Evolutionary conservation across 2,888 invertebrate species (phyloP).

Genomic region (Parnassius smintheus): DNA sequence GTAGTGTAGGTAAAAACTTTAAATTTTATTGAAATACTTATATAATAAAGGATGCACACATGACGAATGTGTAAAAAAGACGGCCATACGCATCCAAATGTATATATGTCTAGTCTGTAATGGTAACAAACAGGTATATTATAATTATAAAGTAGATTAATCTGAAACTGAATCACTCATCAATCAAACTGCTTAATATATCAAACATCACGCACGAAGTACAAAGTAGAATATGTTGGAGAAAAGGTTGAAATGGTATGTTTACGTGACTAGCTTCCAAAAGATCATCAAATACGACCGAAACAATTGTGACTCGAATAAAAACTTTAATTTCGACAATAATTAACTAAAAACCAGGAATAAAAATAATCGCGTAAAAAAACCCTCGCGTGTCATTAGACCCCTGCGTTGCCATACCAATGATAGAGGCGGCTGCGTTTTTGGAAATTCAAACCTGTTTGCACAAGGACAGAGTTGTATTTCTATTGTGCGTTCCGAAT

Average conservation of each 20-base stretch:
- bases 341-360: conserved; percentile 63
- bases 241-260: not conserved
- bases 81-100: no score
- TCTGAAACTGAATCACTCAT: no score
- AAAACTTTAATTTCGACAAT: conserved; percentile 49
- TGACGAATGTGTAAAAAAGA: no score
- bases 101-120: no score
- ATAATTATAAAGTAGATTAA: no score
- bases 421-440: conserved; percentile 19
- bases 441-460: conserved; percentile 23
- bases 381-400: conserved; percentile 66
- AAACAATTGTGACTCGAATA: conserved; percentile 39
- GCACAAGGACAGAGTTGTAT: conserved; percentile 29
- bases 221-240: no score
- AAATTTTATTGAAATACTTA: no score
- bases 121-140: no score
- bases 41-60: no score
- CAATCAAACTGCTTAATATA: no score
- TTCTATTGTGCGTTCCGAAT: conserved; percentile 29
- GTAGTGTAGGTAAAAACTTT: no score
- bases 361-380: conserved; percentile 43
- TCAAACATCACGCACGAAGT: no score
- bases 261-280: not conserved
- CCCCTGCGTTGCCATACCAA: conserved; percentile 52
- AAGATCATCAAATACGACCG: not conserved